A percentile compares a stretch with the other conserved stretches of the same genome.
phyloP scores from a whole-genome alignment of 2,888 invertebrate species.

The Acrobasis consociella region DNA sequence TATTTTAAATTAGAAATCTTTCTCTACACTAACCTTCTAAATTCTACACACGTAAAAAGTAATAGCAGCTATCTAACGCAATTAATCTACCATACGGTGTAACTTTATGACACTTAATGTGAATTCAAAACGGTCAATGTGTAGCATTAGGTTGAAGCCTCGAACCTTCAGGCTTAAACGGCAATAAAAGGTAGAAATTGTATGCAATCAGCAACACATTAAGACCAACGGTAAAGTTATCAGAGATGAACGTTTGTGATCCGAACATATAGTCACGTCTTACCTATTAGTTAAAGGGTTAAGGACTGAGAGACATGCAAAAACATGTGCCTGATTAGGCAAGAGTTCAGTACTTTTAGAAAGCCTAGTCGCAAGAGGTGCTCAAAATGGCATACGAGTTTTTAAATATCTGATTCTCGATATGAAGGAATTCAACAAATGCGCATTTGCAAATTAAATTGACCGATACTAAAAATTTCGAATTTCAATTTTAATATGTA shows the following conservation, averaged over 20 bases:
- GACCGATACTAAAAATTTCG: too few relatives aligned
- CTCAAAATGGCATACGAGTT: not conserved
- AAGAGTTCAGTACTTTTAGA: not conserved
- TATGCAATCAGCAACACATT: conserved; percentile 65
- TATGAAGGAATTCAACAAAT: not conserved
- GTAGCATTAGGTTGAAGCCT: conserved; percentile 36
- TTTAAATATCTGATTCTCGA: not conserved
- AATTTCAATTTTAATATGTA: not conserved
- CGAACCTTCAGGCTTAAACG: conserved; percentile 41
- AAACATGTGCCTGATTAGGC: conserved; percentile 36
- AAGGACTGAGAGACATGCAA: conserved; percentile 67
- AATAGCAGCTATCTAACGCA: not conserved
- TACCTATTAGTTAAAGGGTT: conserved; percentile 65
- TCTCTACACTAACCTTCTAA: not conserved
- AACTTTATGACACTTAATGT: conserved; percentile 15
- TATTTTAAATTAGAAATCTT: too few relatives aligned
- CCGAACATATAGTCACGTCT: conserved; percentile 69
- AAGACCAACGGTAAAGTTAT: conserved; percentile 46
- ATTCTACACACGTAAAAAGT: not conserved
- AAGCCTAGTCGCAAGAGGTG: not conserved
- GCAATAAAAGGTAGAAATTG: conserved; percentile 51
- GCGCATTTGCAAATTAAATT: not conserved
- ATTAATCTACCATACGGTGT: not conserved
- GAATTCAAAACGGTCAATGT: conserved; percentile 35
- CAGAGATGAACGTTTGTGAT: conserved; percentile 63